These are phyloP conservation scores for Forpus xanthops DNA, from an alignment of 2,797 vertebrate genomes.

Conservation along the genomic window DNA sequence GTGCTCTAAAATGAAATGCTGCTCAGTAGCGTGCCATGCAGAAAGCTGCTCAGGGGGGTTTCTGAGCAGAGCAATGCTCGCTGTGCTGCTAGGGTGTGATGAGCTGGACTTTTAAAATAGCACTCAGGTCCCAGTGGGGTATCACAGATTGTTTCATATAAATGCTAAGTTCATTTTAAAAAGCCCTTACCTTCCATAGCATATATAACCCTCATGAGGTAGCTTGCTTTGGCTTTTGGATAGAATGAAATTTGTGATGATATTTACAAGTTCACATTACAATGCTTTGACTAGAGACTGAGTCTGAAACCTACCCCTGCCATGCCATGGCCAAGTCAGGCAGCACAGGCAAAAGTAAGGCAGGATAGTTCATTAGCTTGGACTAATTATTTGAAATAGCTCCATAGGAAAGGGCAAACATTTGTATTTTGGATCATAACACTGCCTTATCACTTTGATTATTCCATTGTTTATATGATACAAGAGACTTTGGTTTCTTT, in stretches of 20 bases:
- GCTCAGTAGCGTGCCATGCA: background rate
- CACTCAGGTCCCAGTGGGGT: rapidly evolving
- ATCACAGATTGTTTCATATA: background rate
- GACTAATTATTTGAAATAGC: background rate
- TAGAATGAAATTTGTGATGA: background rate
- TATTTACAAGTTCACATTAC: background rate
- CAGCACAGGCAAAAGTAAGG: background rate
- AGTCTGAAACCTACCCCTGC: background rate
- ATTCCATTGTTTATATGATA: background rate
- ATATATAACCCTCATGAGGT: rapidly evolving
- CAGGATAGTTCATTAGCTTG: background rate
- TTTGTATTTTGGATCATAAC: background rate
- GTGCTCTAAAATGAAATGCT: background rate
- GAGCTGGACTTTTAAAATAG: no score
- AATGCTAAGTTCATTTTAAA: background rate
- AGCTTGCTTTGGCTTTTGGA: background rate
- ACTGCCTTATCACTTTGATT: background rate
- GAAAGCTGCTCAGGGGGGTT: background rate
- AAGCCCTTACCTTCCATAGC: background rate
- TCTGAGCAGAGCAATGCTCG: background rate
- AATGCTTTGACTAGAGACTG: rapidly evolving
- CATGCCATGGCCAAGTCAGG: no score
- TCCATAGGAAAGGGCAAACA: background rate
- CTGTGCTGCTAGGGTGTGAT: background rate
- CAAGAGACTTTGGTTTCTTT: slow-evolving; percentile 12